Evolutionary conservation across 2,888 invertebrate genomes (phyloP).

Genomic region (Orthosia gracilis): DNA sequence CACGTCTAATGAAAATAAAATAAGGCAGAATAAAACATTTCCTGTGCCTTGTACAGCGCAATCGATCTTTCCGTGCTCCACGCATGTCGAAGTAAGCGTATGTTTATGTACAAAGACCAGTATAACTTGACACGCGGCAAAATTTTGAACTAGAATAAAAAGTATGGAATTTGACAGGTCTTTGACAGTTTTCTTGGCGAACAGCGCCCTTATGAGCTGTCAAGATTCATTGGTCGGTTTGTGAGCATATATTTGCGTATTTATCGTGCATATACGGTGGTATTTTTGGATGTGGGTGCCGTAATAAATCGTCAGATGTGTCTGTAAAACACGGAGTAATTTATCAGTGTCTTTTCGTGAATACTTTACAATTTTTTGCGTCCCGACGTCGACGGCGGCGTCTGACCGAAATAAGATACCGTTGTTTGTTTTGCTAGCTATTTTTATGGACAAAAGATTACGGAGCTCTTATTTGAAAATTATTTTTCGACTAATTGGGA

Average conservation of each 20-base stretch:
- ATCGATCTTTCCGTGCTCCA: constrained; percentile 58
- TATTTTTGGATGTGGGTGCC: constrained; percentile 68
- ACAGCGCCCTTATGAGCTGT: constrained; percentile 17
- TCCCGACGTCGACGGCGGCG: constrained; percentile 41
- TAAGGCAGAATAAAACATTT: constrained; percentile 55
- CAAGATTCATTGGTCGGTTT: constrained; percentile 26
- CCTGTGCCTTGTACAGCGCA: constrained; percentile 45
- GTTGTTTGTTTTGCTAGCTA: constrained; percentile 53
- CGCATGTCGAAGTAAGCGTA: constrained; percentile 58
- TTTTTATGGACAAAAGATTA: constrained; percentile 43
- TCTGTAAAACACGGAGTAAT: constrained; percentile 77
- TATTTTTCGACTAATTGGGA: not conserved
- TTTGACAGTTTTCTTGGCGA: constrained; percentile 33
- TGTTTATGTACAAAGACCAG: constrained; percentile 56
- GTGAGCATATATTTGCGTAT: constrained; percentile 66
- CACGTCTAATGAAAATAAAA: constrained; percentile 55
- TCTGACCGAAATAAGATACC: constrained; percentile 62
- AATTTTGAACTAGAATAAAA: constrained; percentile 19
- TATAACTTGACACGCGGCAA: constrained; percentile 3
- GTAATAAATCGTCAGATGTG: constrained; percentile 75
- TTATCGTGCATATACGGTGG: constrained; percentile 64
- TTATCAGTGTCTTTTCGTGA: constrained; percentile 75
- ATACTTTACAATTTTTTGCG: constrained; percentile 76
- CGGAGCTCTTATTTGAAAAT: not conserved
- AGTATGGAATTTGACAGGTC: constrained; percentile 33